Conservation (phyloP, 92 coral and sea anemone genomes). For the Pocillopora grandis region DNA sequence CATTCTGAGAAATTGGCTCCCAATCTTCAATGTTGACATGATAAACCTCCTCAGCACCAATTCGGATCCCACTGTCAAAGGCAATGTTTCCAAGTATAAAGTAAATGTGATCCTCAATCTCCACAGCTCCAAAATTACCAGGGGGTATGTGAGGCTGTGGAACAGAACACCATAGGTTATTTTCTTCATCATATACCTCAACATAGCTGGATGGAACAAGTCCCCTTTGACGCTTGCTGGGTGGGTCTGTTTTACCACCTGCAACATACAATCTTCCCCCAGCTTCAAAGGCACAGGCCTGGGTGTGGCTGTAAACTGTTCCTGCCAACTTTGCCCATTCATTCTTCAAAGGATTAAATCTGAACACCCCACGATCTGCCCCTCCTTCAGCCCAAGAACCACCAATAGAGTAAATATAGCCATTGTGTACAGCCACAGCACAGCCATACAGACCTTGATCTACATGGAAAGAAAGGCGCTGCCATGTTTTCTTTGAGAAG, state of each 20-base stretch:
- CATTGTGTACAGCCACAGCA: slow-evolving; percentile 30
- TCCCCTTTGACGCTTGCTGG: slow-evolving; percentile 36
- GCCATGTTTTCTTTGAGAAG: slow-evolving; percentile 55
- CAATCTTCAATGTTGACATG: slow-evolving; percentile 45
- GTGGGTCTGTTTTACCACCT: slow-evolving; percentile 48
- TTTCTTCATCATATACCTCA: slow-evolving; percentile 39
- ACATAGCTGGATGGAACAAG: slow-evolving; percentile 47
- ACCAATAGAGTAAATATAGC: slow-evolving; percentile 44
- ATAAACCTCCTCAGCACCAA: slow-evolving; percentile 46
- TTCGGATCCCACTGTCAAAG: slow-evolving; percentile 45
- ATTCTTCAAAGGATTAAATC: slow-evolving; percentile 42
- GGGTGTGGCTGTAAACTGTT: slow-evolving; percentile 33
- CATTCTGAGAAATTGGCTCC: slow-evolving; percentile 29
- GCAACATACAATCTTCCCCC: slow-evolving; percentile 38
- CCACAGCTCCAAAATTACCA: slow-evolving; percentile 41
- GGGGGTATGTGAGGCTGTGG: slow-evolving; percentile 52
- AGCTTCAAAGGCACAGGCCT: slow-evolving; percentile 43
- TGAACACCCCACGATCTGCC: slow-evolving; percentile 26
- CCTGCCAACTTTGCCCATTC: slow-evolving; percentile 32
- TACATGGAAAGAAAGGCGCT: slow-evolving; percentile 35
- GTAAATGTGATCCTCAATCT: slow-evolving; percentile 25
- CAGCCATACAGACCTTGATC: slow-evolving; percentile 21
- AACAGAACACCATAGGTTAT: slow-evolving; percentile 32
- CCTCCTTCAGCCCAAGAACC: slow-evolving; percentile 47
- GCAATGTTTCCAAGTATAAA: slow-evolving; percentile 43